phyloP scores from a whole-genome alignment of 2,113 vertebrate genomes.

The Oncorhynchus kisutch region DNA sequence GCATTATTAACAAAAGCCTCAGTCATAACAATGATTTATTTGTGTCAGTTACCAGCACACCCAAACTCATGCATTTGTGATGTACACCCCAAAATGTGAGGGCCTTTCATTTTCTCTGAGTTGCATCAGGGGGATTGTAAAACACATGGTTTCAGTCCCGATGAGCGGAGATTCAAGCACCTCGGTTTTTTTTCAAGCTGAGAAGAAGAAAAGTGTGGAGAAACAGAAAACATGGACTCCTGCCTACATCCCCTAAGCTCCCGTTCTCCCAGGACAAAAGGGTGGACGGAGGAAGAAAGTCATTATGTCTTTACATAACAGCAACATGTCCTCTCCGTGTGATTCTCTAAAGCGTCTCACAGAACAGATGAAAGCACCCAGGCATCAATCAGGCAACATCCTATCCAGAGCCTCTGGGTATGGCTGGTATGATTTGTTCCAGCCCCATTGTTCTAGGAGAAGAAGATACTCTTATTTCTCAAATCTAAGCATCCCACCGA shows the following conservation, averaged over 20 bases:
- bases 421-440: conserved; percentile 30
- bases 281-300: not conserved
- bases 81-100: conserved; percentile 31
- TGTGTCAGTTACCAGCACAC: conserved; percentile 24
- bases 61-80: conserved; percentile 30
- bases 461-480: conserved; percentile 20
- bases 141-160: conserved; percentile 45
- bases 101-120: conserved; percentile 32
- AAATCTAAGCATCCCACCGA: not conserved
- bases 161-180: conserved; percentile 49
- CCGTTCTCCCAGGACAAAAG: conserved; percentile 9
- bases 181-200: conserved; percentile 18
- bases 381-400: conserved; percentile 32
- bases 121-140: conserved; percentile 39
- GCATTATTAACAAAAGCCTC: conserved; percentile 27
- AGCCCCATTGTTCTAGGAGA: conserved; percentile 44
- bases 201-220: not conserved
- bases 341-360: conserved; percentile 42
- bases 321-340: conserved; percentile 28
- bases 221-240: conserved; percentile 24
- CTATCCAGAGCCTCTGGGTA: conserved; percentile 37
- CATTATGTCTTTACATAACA: conserved; percentile 39
- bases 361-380: conserved; percentile 35
- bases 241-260: not conserved
- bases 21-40: conserved; percentile 34